Conservation (phyloP, 2,113 vertebrate genomes). For the Rhinolophus ferrumequinum region DNA sequence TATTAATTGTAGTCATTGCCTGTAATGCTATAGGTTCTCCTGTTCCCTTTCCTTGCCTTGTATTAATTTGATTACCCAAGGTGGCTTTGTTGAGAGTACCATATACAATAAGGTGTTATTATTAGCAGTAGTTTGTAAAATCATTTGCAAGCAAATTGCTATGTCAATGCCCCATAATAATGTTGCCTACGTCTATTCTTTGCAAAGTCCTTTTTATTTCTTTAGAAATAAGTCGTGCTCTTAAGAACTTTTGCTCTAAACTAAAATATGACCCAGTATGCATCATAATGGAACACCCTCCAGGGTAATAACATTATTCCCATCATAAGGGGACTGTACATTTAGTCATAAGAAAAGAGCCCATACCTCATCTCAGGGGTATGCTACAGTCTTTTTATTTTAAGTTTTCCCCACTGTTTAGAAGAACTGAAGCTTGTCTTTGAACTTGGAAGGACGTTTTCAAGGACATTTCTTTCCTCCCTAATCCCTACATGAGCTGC, state of each 20-base stretch:
- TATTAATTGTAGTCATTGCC: slow-evolving; percentile 60
- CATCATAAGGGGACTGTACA: neutral
- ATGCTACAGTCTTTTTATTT: neutral
- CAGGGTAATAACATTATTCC: slow-evolving; percentile 48
- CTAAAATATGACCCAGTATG: slow-evolving; percentile 54
- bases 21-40: slow-evolving; percentile 37
- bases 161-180: slow-evolving; percentile 68
- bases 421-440: slow-evolving; percentile 29
- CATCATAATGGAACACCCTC: slow-evolving; percentile 53
- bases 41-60: slow-evolving; percentile 28
- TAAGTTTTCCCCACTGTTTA: neutral
- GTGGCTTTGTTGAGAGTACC: slow-evolving; percentile 62
- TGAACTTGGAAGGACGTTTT: slow-evolving; percentile 52
- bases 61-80: slow-evolving; percentile 77
- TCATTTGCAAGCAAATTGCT: slow-evolving; percentile 74
- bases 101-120: slow-evolving; percentile 64
- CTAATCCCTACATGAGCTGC: neutral
- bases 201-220: slow-evolving; percentile 55
- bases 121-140: slow-evolving; percentile 71
- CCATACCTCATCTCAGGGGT: neutral
- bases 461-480: neutral
- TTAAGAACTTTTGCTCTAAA: slow-evolving; percentile 54
- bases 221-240: slow-evolving; percentile 57
- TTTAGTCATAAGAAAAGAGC: slow-evolving; percentile 49
- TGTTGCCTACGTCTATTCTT: slow-evolving; percentile 71